Conservation (phyloP, 2,113 vertebrate genomes). For the Nothoprocta pentlandii region DNA sequence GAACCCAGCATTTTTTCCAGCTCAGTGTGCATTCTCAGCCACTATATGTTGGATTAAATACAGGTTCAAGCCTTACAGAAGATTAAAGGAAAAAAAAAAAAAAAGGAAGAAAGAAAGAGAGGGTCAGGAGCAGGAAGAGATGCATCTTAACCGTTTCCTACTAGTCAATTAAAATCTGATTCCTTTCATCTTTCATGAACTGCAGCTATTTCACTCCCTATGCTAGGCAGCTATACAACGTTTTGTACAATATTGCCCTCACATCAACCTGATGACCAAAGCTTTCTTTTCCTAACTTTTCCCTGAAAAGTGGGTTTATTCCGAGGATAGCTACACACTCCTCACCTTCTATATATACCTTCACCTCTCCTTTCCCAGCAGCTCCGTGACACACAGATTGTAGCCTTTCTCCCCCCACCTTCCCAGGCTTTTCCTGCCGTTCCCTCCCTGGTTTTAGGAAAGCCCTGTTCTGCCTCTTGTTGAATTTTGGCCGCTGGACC, state of each 20-base stretch:
- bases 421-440: no score
- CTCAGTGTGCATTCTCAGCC: fast-evolving
- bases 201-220: not conserved
- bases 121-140: not conserved
- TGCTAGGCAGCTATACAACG: not conserved
- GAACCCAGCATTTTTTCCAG: not conserved
- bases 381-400: fast-evolving
- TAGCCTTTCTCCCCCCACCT: not conserved
- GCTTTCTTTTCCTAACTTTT: not conserved
- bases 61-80: not conserved
- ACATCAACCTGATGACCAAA: fast-evolving
- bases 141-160: not conserved
- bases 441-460: no score
- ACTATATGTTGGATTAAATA: not conserved
- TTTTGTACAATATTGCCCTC: not conserved
- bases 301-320: not conserved
- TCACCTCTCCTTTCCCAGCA: not conserved
- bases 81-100: not conserved
- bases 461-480: no score
- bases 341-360: conserved; percentile 1
- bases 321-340: not conserved
- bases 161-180: not conserved
- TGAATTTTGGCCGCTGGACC: no score
- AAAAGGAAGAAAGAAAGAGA: not conserved
- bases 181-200: not conserved